Evolutionary conservation across 2,888 invertebrate species (phyloP), one percentile per base, ranked within the genome.

Genomic region (Eristalis tenax): DNA sequence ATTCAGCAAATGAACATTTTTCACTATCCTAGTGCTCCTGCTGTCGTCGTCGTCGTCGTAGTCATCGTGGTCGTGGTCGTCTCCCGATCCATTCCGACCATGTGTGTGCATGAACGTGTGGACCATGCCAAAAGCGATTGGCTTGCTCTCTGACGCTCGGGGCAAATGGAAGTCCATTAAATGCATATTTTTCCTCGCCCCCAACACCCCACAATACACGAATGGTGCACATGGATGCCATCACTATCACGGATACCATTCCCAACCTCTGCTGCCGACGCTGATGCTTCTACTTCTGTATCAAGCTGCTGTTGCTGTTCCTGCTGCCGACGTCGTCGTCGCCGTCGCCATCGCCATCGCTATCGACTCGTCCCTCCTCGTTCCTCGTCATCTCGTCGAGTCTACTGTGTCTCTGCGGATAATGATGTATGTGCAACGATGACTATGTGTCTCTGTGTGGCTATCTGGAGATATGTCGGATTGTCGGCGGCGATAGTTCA

Each of bases 81-180:
- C 18, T 50, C 50, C 50, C 50, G 50, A 50, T 50, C 50, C 50
- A 50, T 50, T 50, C 50, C 50, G 8, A 18, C 50, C 50, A 50
- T 57, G 57, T 81, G 68, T 76, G 80, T 69, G 71, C 38, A 71
- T 69, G 73, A 74, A 83, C 79, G 74, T 86, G 83, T 83, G 83
- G 83, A 82, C 75, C 75, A 76, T 87, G 83, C 83, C 87, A 83
- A 87, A 83, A 87, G 71, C 83, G 87, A 87, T 87, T 87, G 87
- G 87, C 87, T 87, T 83, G 69, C 83, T 87, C 87, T 87, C 75
- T 79, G 83, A 80, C 69, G 87, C 87, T 83, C 79, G 59, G 83
- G 87, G 87, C 83, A 87, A 87, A 87, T 87, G 87, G 87, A 87
- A 87, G 87, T 87, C 87, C 87, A 87, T 87, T 87, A 87, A 87